Evolutionary conservation across 2,113 vertebrate species (phyloP).

Genomic region (Merops nubicus): DNA sequence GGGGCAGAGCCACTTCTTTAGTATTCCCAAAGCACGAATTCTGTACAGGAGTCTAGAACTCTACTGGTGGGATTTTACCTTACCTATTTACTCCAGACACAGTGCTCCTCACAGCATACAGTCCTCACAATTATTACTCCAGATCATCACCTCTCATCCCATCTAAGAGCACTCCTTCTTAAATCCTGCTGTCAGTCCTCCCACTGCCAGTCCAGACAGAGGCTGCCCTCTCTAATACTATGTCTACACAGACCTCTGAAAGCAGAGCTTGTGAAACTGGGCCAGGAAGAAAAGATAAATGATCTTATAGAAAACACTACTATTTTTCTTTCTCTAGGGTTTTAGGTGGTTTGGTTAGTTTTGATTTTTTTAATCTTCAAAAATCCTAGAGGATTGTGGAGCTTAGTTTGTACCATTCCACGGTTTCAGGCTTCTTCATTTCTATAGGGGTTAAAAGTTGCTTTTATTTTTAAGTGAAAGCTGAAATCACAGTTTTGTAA

Average conservation of each 20-base stretch:
- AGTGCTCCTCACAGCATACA: background rate
- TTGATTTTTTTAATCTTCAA: background rate
- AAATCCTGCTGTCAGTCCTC: background rate
- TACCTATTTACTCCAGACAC: background rate
- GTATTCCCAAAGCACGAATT: background rate
- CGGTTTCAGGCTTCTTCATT: background rate
- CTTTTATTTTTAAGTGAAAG: background rate
- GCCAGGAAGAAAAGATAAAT: fast-evolving
- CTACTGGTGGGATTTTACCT: background rate
- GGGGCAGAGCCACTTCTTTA: background rate
- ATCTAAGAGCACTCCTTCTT: background rate
- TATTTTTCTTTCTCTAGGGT: background rate
- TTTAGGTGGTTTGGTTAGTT: background rate
- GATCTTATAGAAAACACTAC: background rate
- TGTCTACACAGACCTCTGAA: background rate
- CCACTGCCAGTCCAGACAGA: background rate
- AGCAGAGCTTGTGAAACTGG: fast-evolving
- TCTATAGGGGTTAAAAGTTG: background rate
- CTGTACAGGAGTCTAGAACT: background rate
- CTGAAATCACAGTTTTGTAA: background rate
- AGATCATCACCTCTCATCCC: background rate
- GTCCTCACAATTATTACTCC: no score
- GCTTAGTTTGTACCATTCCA: background rate
- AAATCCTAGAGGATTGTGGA: background rate
- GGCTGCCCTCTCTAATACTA: background rate